Conservation (phyloP, 2,888 invertebrate species). For the Candidula unifasciata region DNA sequence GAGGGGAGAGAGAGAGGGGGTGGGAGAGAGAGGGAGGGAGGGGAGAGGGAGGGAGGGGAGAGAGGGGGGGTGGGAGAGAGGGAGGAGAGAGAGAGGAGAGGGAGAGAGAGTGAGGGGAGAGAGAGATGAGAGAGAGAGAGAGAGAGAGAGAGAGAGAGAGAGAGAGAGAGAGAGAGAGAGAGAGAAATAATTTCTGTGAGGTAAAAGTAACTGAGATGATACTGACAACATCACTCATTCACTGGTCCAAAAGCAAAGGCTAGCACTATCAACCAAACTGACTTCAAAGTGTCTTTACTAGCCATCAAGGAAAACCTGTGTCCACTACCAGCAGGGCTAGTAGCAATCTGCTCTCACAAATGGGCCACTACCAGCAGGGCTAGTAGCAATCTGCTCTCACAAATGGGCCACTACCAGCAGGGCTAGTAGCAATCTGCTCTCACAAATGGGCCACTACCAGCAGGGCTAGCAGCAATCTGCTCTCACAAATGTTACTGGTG, state of each 20-base stretch:
- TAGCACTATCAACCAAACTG: too few relatives aligned
- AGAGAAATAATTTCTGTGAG: not conserved
- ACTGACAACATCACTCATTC: too few relatives aligned
- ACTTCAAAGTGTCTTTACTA: too few relatives aligned
- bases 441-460: not conserved
- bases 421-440: not conserved
- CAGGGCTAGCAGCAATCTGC: not conserved
- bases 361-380: too few relatives aligned
- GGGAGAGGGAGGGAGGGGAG: too few relatives aligned
- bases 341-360: too few relatives aligned
- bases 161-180: slow-evolving; percentile 19
- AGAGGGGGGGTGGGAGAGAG: not conserved
- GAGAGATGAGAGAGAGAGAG: not conserved
- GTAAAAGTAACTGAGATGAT: too few relatives aligned
- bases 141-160: slow-evolving; percentile 6
- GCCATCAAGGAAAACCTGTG: not conserved
- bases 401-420: not conserved
- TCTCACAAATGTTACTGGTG: not conserved
- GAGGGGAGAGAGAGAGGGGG: too few relatives aligned
- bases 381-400: too few relatives aligned
- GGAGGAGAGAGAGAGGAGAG: not conserved
- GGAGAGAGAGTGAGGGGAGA: not conserved
- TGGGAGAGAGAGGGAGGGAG: not conserved
- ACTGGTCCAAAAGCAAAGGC: too few relatives aligned
- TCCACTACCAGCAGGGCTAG: too few relatives aligned